Conservation (phyloP, 1,140 invertebrate genomes). For the Hermetia illucens region DNA sequence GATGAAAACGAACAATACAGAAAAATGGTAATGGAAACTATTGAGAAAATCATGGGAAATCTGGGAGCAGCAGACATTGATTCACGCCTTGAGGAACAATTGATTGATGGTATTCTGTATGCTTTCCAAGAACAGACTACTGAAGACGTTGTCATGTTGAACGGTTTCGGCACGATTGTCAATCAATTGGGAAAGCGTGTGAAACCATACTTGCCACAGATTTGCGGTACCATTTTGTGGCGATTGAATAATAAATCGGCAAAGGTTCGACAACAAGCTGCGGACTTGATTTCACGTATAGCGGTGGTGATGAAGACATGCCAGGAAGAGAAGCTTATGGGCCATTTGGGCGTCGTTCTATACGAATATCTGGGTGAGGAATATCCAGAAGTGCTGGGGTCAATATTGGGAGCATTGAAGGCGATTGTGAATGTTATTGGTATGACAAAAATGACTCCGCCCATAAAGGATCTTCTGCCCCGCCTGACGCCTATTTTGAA, state of each 20-base stretch:
- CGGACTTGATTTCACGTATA: slow-evolving; percentile 95
- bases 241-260: slow-evolving; percentile 98
- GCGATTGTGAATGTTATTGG: slow-evolving; percentile 99
- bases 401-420: slow-evolving; percentile 94
- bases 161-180: slow-evolving; percentile 98
- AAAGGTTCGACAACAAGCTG: slow-evolving; percentile 98
- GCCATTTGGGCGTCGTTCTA: slow-evolving; percentile 96
- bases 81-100: slow-evolving; percentile 91
- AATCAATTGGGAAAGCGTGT: slow-evolving; percentile 94
- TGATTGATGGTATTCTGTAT: slow-evolving; percentile 98
- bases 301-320: slow-evolving; percentile 99
- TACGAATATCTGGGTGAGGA: slow-evolving; percentile 99
- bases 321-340: slow-evolving; percentile 99
- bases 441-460: slow-evolving; percentile 99
- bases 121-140: slow-evolving; percentile 99
- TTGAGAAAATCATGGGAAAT: slow-evolving; percentile 97
- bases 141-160: slow-evolving; percentile 99
- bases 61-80: slow-evolving; percentile 97
- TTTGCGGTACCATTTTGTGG: slow-evolving; percentile 99
- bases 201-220: slow-evolving; percentile 97
- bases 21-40: slow-evolving; percentile 99
- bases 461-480: slow-evolving; percentile 96
- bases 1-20: slow-evolving; percentile 99
- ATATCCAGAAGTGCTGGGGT: slow-evolving; percentile 97
- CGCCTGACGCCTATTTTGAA: slow-evolving; percentile 96